A percentile compares a stretch with the other conserved stretches of the same genome.
Evolutionary conservation across 1,140 invertebrate genomes (phyloP).

Genomic region (Leguminivora glycinivorella): DNA sequence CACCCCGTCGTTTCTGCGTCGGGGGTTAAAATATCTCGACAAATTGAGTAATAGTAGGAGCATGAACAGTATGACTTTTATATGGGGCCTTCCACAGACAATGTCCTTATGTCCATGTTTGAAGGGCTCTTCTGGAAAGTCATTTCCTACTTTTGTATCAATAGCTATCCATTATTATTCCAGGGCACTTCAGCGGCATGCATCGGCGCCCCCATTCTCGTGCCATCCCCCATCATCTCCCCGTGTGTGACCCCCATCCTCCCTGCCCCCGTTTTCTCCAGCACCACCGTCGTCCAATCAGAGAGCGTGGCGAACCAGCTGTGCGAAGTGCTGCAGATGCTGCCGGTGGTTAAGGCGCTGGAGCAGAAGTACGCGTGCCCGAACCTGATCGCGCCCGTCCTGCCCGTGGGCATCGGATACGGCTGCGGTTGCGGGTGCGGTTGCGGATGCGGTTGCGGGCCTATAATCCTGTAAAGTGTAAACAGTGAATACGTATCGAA

Average conservation of each 20-base stretch:
- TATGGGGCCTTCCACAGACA: no score
- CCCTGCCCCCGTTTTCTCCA: not conserved
- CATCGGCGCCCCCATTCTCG: not conserved
- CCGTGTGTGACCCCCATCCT: not conserved
- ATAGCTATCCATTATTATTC: not conserved
- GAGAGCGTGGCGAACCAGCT: not conserved
- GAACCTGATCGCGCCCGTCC: not conserved
- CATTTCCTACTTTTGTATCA: no score
- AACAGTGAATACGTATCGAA: no score
- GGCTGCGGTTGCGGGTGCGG: not conserved
- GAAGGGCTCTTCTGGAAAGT: no score
- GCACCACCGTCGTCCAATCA: not conserved
- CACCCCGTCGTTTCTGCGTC: no score
- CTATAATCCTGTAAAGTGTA: not conserved
- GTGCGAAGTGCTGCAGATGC: not conserved
- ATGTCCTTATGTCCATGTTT: no score
- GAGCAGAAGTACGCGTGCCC: not conserved
- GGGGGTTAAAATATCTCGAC: no score
- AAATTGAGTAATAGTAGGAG: no score
- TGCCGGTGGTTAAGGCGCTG: not conserved
- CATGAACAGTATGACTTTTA: no score
- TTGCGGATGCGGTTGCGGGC: not conserved
- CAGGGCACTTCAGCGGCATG: not conserved
- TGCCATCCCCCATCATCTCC: conserved; percentile 3
- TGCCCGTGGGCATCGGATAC: not conserved